phyloP scores from a whole-genome alignment of 2,797 vertebrate genomes.

The Gymnothorax reevesii region DNA sequence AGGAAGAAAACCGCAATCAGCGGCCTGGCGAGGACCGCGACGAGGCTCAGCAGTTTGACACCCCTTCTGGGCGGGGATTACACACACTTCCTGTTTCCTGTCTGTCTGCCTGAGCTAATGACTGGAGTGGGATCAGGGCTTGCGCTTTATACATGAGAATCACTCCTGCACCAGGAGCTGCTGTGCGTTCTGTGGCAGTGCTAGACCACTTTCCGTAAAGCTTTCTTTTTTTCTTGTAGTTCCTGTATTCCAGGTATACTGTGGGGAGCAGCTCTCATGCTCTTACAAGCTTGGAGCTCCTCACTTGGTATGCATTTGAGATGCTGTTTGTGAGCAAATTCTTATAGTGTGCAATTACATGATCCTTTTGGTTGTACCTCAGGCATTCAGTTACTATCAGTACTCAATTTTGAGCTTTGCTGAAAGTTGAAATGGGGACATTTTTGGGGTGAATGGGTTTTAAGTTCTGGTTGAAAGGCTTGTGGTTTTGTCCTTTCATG shows the following conservation, averaged over 20 bases:
- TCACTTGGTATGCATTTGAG: background rate
- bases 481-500: no score
- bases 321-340: background rate
- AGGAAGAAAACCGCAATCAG: background rate
- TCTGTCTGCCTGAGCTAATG: background rate
- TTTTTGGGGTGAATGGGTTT: background rate
- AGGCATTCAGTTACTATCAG: no score
- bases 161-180: no score
- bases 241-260: no score
- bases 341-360: background rate
- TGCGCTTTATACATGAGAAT: background rate
- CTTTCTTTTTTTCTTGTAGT: no score
- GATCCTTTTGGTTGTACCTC: background rate
- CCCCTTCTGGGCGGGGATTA: background rate
- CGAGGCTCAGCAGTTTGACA: no score
- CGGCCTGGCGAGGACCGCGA: background rate
- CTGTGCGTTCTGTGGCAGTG: no score
- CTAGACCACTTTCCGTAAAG: background rate
- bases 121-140: background rate
- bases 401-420: background rate
- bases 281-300: background rate
- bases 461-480: background rate
- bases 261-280: background rate
- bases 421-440: background rate
- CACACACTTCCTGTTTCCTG: slow-evolving; percentile 34